Evolutionary conservation across 2,888 invertebrate species (phyloP).

Genomic region (Trisateles emortualis): DNA sequence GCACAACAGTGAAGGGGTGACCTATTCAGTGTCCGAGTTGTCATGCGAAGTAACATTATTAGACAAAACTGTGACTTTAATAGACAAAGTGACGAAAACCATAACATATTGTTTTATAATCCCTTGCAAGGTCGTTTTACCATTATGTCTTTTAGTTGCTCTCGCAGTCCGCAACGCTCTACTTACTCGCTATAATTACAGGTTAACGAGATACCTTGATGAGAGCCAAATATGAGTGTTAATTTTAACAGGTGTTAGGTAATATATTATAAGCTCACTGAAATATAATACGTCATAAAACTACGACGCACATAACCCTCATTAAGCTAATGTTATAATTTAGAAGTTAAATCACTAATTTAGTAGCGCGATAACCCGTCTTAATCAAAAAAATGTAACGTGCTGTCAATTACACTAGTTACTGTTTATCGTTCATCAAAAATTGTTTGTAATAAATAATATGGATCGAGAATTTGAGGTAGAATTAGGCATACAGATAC

Average conservation of each 20-base stretch:
- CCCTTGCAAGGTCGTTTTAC: slow-evolving; percentile 55
- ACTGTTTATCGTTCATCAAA: no score
- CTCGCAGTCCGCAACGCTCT: slow-evolving; percentile 64
- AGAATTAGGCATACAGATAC: no score
- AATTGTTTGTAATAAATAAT: no score
- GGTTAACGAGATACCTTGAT: slow-evolving; percentile 51
- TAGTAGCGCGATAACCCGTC: slow-evolving; percentile 11
- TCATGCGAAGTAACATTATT: slow-evolving; percentile 11
- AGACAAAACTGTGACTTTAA: slow-evolving; percentile 27
- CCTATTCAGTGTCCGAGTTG: slow-evolving; percentile 1
- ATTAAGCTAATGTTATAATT: background rate
- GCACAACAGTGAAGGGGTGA: background rate
- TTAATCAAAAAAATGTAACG: slow-evolving; percentile 4
- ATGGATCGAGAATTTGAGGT: no score
- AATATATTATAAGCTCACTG: slow-evolving; percentile 27
- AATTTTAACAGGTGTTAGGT: slow-evolving; percentile 41
- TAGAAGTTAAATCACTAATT: slow-evolving; percentile 15
- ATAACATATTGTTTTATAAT: slow-evolving; percentile 54
- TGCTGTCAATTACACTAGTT: slow-evolving; percentile 2
- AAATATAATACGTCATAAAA: slow-evolving; percentile 15
- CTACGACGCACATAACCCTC: slow-evolving; percentile 1
- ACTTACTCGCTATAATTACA: slow-evolving; percentile 59
- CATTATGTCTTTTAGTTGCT: slow-evolving; percentile 59
- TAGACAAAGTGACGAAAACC: slow-evolving; percentile 37
- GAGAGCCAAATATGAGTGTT: slow-evolving; percentile 48